Evolutionary conservation across 2,888 invertebrate genomes (phyloP).

Genomic region (Rotaria magnacalcarata): DNA sequence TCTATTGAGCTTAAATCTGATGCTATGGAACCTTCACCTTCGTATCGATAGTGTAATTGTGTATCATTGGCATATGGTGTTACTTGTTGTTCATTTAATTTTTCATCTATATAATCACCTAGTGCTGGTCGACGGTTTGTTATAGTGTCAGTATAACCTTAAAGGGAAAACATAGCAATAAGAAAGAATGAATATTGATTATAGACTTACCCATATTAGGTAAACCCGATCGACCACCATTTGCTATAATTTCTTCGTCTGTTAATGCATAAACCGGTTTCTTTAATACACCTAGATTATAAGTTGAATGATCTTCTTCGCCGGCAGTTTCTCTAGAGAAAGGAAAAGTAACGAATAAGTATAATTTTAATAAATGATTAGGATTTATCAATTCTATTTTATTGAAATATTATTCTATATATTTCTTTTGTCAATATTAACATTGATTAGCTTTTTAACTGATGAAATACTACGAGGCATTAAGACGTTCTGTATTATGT

Average conservation of each 20-base stretch:
- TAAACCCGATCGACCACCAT: not conserved
- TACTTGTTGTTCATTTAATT: conserved; percentile 36
- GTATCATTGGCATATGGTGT: conserved; percentile 39
- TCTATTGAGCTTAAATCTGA: conserved; percentile 43
- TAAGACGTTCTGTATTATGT: too few relatives aligned
- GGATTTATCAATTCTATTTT: too few relatives aligned
- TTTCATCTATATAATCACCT: conserved; percentile 19
- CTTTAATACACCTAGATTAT: conserved; percentile 45
- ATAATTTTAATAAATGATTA: too few relatives aligned
- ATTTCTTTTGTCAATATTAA: too few relatives aligned
- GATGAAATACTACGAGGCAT: too few relatives aligned
- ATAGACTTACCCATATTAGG: conserved; percentile 3
- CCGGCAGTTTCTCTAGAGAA: not conserved
- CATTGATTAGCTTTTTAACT: too few relatives aligned
- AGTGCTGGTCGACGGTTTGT: not conserved
- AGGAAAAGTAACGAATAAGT: too few relatives aligned
- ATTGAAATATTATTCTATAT: too few relatives aligned
- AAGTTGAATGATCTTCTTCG: conserved; percentile 34
- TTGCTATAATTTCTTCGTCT: conserved; percentile 3
- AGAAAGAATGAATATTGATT: not conserved
- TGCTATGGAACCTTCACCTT: conserved; percentile 44
- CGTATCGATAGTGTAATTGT: conserved; percentile 43
- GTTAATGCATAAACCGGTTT: conserved; percentile 41
- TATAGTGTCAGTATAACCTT: not conserved
- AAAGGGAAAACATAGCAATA: not conserved